Conservation (phyloP, 2,113 vertebrate species). For the Passer montanus region DNA sequence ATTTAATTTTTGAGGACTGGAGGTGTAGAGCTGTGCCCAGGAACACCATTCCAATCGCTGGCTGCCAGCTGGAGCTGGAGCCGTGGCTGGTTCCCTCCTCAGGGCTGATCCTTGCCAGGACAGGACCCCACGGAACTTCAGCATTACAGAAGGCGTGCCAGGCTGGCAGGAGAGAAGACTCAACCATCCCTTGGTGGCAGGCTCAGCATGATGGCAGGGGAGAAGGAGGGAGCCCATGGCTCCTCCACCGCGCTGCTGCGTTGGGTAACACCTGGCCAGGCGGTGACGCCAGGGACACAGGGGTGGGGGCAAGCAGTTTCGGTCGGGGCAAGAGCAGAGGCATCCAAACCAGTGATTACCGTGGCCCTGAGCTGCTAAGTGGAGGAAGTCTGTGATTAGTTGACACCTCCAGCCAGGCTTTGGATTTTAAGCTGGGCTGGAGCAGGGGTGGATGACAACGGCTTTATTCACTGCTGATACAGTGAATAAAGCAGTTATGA, state of each 20-base stretch:
- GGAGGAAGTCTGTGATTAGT: conserved; percentile 67
- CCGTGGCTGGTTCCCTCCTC: neutral
- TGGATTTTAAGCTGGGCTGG: conserved; percentile 27
- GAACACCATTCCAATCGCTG: accelerated
- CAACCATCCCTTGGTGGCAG: accelerated
- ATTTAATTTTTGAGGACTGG: neutral
- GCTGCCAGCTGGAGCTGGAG: neutral
- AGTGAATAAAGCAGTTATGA: neutral
- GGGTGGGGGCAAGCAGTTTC: conserved; percentile 61
- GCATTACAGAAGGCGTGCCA: neutral
- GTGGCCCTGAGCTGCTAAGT: conserved; percentile 54
- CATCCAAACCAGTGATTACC: conserved; percentile 58
- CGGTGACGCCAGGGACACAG: neutral
- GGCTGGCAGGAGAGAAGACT: neutral
- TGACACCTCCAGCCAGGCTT: conserved; percentile 53
- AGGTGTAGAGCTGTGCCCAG: neutral
- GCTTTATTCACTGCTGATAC: conserved; percentile 48
- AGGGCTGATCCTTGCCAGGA: neutral
- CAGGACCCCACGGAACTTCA: neutral
- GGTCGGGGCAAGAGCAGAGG: conserved; percentile 50
- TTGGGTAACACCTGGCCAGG: conserved; percentile 38
- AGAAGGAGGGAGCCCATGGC: neutral
- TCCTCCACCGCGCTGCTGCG: accelerated
- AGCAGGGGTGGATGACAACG: conserved; percentile 32
- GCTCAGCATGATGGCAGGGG: neutral